phyloP scores from a whole-genome alignment of 2,797 vertebrate species.

The Potorous gilbertii region DNA sequence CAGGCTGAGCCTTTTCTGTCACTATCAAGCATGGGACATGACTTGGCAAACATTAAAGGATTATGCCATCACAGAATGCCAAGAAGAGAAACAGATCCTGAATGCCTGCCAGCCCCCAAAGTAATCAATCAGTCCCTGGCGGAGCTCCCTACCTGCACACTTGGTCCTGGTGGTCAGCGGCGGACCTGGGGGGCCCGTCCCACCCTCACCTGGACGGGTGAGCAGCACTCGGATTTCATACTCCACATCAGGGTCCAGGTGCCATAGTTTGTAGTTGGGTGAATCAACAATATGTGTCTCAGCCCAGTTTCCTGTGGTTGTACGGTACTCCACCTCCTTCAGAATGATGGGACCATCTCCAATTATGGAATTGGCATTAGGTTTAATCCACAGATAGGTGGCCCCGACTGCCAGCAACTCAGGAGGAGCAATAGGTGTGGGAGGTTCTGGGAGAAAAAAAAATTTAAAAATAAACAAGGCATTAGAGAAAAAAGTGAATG shows the following conservation, averaged over 20 bases:
- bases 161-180: conserved; percentile 96
- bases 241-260: conserved; percentile 96
- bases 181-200: conserved; percentile 94
- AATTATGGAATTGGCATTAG: conserved; percentile 98
- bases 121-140: neutral
- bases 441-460: conserved; percentile 88
- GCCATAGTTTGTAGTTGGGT: conserved; percentile 97
- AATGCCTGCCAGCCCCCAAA: no score
- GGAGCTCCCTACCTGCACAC: conserved; percentile 91
- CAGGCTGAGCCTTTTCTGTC: neutral
- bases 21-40: neutral
- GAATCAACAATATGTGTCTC: conserved; percentile 96
- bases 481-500: neutral
- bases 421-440: conserved; percentile 95
- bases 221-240: conserved; percentile 97
- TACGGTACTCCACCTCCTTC: conserved; percentile 97
- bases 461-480: neutral
- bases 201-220: conserved; percentile 95
- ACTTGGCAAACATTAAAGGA: neutral
- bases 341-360: conserved; percentile 97
- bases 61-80: neutral
- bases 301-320: conserved; percentile 95
- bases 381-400: conserved; percentile 98
- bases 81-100: no score
- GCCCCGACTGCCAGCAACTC: conserved; percentile 96